Base-by-base conservation (phyloP, 2,113 vertebrate genomes). In the Ciconia maguari region DNA sequence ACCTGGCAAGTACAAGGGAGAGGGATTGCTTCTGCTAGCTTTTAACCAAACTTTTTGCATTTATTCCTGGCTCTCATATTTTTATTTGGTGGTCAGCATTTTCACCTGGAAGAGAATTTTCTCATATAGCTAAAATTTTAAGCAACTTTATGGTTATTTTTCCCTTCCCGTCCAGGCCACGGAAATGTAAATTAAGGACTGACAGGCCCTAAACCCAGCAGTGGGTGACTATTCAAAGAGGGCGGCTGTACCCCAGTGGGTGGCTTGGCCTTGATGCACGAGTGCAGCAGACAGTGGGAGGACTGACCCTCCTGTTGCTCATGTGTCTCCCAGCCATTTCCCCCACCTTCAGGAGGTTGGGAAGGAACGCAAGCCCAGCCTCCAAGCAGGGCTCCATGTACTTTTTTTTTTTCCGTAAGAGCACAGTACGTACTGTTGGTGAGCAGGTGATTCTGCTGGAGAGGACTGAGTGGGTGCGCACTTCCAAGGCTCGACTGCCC, bases 391-490 rank as follows among this genome's bases (percentile, higher is more conserved):
- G 36, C 30, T 84, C 21, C 21, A 9, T 7, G 27, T 14, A 20
- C 13, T 7, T 26, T 10, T 6, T n/a, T 12, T 0, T 4, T 14
- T 12, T 21, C 76, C 5, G 2, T 2, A 12, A 74, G 38, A 58
- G 36, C 19, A 44, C 19, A 29, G 89, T 93, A 98, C 99, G 6
- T 98, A 99, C 99, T 98, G 96, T 99, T 99, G 89, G 98, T 98
- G 95, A 99, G 97, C 89, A 99, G 97, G 29, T 98, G 98, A 95
- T 98, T 99, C 93, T 99, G 99, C 88, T 99, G 99, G 34, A 99
- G 97, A 89, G 98, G 98, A 91, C 98, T 98, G 89, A 99, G 95
- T 0, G 97, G 97, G 85, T 99, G 98, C 1, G 97, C 87, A 17
- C 94, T 95, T 44, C 98, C 98, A 72, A 99, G 95, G 87, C 97